Percentiles rank a stretch among this genome's conserved stretches.
Evolutionary conservation across 1,140 invertebrate species (phyloP).

Genomic region (Asbolus verrucosus): DNA sequence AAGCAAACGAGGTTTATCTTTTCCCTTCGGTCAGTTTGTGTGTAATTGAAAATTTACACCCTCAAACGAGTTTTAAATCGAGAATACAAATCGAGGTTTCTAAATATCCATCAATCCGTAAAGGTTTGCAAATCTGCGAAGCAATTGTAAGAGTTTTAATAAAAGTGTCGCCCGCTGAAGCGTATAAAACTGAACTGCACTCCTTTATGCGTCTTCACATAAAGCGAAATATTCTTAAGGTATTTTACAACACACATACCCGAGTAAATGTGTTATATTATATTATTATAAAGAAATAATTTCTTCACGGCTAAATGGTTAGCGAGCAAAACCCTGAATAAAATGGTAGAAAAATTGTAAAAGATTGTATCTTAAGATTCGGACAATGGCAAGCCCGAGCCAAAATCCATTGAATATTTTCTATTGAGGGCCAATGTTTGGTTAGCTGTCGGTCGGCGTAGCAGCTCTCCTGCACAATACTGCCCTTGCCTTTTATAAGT

Average conservation of each 20-base stretch:
- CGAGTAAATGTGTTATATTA: slow-evolving; percentile 61
- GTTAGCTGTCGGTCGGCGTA: slow-evolving; percentile 60
- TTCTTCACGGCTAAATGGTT: slow-evolving; percentile 63
- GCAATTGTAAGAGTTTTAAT: slow-evolving; percentile 53
- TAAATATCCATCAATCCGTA: background rate
- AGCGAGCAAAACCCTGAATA: slow-evolving; percentile 56
- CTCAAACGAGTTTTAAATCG: slow-evolving; percentile 58
- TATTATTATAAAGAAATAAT: slow-evolving; percentile 64
- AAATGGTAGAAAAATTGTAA: slow-evolving; percentile 60
- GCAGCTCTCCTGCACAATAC: slow-evolving; percentile 51
- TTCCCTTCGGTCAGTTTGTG: background rate
- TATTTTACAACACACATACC: slow-evolving; percentile 45
- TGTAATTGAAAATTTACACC: slow-evolving; percentile 56
- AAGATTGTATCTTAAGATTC: slow-evolving; percentile 61
- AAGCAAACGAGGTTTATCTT: background rate
- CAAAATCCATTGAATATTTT: slow-evolving; percentile 61
- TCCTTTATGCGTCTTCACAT: slow-evolving; percentile 51
- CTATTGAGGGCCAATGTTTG: slow-evolving; percentile 62
- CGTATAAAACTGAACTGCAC: slow-evolving; percentile 42
- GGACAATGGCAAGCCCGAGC: slow-evolving; percentile 60
- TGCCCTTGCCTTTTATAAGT: slow-evolving; percentile 54
- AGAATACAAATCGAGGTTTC: slow-evolving; percentile 48
- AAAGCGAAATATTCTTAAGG: slow-evolving; percentile 52
- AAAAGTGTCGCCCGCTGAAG: slow-evolving; percentile 6
- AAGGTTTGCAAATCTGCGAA: slow-evolving; percentile 54